Conservation (phyloP, 2,113 vertebrate genomes). For the Fregetta grallaria region DNA sequence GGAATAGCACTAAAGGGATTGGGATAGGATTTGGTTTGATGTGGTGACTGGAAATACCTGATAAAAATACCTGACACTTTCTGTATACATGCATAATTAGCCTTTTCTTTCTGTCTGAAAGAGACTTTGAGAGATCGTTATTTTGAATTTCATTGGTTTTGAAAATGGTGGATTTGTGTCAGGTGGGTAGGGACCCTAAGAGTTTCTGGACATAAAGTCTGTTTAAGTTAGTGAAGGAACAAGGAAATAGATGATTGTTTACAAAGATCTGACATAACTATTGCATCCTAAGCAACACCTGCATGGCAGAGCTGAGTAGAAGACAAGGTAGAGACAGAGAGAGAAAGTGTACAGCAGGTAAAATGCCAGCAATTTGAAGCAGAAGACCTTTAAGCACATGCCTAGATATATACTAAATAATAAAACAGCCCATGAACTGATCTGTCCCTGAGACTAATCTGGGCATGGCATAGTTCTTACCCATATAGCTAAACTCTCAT, state of each 20-base stretch:
- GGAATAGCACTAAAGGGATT: neutral
- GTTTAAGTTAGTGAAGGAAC: neutral
- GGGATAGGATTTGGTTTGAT: neutral
- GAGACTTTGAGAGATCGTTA: neutral
- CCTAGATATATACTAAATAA: neutral
- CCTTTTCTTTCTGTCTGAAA: neutral
- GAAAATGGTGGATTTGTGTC: neutral
- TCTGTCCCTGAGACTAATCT: neutral
- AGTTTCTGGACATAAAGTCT: neutral
- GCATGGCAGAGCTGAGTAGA: neutral
- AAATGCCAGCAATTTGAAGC: neutral
- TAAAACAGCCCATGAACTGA: neutral
- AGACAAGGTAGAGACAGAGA: neutral
- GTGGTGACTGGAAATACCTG: neutral
- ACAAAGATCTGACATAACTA: neutral
- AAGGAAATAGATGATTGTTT: neutral
- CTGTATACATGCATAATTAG: neutral
- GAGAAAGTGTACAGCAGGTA: neutral
- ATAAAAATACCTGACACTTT: neutral
- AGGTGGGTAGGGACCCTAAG: neutral
- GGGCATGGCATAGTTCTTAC: neutral
- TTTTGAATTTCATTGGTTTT: neutral
- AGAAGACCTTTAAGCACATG: neutral
- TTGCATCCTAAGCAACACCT: neutral
- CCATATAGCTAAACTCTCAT: neutral